Evolutionary conservation across 35 echinoderm and acorn worm species (phyloP).

Genomic region (Heliocidaris tuberculata): DNA sequence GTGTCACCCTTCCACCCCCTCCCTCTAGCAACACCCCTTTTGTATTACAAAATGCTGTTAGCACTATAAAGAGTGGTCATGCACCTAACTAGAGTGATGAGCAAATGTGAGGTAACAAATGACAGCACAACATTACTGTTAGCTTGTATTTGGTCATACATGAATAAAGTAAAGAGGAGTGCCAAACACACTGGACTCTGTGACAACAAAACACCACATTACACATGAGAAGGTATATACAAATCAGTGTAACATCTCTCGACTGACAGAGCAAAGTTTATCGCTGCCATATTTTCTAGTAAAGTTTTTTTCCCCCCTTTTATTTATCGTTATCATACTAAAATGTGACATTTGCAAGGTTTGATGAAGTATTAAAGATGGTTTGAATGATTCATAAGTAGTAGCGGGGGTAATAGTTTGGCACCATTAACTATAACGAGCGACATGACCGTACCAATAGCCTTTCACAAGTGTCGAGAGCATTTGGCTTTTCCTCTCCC

Average conservation of each 20-base stretch:
- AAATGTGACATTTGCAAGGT: neutral
- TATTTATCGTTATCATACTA: neutral
- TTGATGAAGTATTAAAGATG: neutral
- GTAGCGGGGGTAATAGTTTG: neutral
- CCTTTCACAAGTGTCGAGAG: neutral
- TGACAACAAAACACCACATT: no score
- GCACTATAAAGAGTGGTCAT: neutral
- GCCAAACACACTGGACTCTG: no score
- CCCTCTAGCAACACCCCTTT: neutral
- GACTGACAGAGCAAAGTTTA: no score
- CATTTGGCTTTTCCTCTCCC: neutral
- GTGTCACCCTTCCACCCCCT: no score
- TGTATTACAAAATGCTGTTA: neutral
- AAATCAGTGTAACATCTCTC: neutral
- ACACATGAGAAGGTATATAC: neutral
- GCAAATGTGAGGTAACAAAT: neutral
- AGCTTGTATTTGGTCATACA: neutral
- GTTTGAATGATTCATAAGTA: neutral
- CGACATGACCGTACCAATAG: neutral
- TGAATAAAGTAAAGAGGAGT: neutral
- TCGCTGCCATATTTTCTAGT: neutral
- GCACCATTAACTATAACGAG: neutral
- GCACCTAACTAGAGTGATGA: neutral
- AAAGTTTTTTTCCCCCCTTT: neutral
- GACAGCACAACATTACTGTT: neutral